Conservation (phyloP, 2,888 invertebrate genomes). For the Tryphoninae sp. region DNA sequence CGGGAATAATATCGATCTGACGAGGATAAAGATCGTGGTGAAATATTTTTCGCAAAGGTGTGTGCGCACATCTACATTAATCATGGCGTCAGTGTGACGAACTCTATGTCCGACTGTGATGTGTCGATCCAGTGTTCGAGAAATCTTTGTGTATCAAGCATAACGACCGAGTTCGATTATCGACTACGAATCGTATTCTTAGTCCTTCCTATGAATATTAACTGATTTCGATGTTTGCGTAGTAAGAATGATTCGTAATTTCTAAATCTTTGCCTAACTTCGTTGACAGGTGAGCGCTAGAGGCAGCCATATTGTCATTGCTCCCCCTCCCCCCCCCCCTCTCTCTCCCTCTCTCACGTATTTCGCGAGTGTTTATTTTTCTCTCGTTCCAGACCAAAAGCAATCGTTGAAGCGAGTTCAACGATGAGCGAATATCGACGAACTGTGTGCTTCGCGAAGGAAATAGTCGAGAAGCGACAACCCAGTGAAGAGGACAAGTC, state of each 20-base stretch:
- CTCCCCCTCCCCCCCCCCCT: neutral
- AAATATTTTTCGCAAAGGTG: neutral
- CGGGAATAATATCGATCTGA: neutral
- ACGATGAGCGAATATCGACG: neutral
- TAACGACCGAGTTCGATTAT: neutral
- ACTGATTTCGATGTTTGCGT: too few relatives aligned
- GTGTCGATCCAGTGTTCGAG: neutral
- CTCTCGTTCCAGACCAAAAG: neutral
- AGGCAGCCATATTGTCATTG: too few relatives aligned
- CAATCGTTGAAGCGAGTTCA: neutral
- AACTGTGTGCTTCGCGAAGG: neutral
- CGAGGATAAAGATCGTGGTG: neutral
- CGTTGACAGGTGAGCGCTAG: too few relatives aligned
- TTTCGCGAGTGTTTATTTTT: neutral
- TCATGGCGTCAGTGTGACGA: neutral
- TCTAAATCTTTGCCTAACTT: too few relatives aligned
- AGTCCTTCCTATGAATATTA: too few relatives aligned
- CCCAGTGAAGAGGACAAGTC: neutral
- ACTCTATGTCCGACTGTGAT: neutral
- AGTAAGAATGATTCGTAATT: too few relatives aligned
- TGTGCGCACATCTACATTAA: conserved; percentile 1
- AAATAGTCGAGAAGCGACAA: neutral
- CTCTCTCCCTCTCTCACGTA: neutral
- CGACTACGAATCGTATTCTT: too few relatives aligned
- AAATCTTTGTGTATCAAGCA: neutral